A percentile compares a stretch with the other conserved stretches of the same genome.
Conservation (phyloP, 2,113 vertebrate genomes). For the Columba janthina region DNA sequence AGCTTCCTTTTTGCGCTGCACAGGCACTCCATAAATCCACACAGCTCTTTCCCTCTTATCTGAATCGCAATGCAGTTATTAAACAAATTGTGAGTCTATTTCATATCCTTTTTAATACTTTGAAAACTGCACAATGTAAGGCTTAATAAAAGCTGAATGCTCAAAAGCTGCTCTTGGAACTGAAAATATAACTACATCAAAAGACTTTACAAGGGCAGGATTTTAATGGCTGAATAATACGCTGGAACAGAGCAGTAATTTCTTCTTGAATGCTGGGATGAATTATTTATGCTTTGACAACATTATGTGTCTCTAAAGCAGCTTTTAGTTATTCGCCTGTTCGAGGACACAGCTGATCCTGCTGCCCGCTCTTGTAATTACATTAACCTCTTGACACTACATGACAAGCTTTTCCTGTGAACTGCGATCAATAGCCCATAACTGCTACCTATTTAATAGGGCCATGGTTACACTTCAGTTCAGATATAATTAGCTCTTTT, state of each 20-base stretch:
- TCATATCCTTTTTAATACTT: constrained; percentile 69
- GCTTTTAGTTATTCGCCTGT: constrained; percentile 83
- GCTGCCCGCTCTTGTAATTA: constrained; percentile 85
- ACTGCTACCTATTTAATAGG: constrained; percentile 81
- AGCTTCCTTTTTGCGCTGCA: background rate
- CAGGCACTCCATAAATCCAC: constrained; percentile 45
- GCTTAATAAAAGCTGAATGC: constrained; percentile 72
- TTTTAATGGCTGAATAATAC: constrained; percentile 85
- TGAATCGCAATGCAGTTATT: constrained; percentile 62
- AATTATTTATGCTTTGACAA: constrained; percentile 90
- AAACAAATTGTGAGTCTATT: constrained; percentile 72
- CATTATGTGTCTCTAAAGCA: constrained; percentile 85
- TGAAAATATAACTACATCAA: constrained; percentile 78
- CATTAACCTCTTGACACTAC: constrained; percentile 87
- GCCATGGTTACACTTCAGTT: constrained; percentile 75
- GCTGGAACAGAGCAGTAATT: constrained; percentile 80
- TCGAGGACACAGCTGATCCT: constrained; percentile 83
- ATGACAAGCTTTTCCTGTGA: constrained; percentile 84
- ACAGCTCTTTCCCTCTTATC: constrained; percentile 31
- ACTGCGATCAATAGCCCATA: constrained; percentile 83
- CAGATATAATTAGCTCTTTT: constrained; percentile 80
- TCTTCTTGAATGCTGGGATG: constrained; percentile 79
- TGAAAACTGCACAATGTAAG: constrained; percentile 69
- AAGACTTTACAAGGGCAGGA: constrained; percentile 79
- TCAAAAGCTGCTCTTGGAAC: constrained; percentile 71